These are phyloP conservation scores for Tarsius wallacei DNA, from an alignment of 2,797 vertebrate species.

Conservation along the genomic window DNA sequence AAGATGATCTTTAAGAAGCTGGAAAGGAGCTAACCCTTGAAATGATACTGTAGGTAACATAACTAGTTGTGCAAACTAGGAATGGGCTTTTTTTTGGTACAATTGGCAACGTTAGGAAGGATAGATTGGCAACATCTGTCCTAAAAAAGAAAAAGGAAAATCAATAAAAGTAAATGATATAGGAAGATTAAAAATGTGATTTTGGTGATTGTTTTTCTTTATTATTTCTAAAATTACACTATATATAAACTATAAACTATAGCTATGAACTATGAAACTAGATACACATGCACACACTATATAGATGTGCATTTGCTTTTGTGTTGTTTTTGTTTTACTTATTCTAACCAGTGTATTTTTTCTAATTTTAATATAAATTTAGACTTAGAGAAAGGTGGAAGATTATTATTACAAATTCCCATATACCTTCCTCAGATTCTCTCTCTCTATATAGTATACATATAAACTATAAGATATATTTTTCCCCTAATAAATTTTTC, in stretches of 20 bases:
- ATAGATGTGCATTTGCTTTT: background rate
- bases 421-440: background rate
- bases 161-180: background rate
- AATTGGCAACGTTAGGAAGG: background rate
- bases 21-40: constrained; percentile 29
- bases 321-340: background rate
- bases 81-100: constrained; percentile 20
- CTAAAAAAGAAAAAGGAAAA: background rate
- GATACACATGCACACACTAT: background rate
- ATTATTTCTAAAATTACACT: constrained; percentile 24
- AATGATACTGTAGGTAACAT: background rate
- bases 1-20: constrained; percentile 8
- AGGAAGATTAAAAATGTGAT: constrained; percentile 4
- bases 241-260: background rate
- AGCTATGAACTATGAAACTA: background rate
- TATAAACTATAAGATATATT: no score
- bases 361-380: constrained; percentile 61
- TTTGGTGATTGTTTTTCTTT: background rate
- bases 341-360: background rate
- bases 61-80: constrained; percentile 19
- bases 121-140: background rate
- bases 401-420: background rate
- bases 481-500: no score
- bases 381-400: constrained; percentile 43
- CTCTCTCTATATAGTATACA: background rate